Evolutionary conservation across 1,140 invertebrate species (phyloP).

Genomic region (Philopotamus ludificatus): DNA sequence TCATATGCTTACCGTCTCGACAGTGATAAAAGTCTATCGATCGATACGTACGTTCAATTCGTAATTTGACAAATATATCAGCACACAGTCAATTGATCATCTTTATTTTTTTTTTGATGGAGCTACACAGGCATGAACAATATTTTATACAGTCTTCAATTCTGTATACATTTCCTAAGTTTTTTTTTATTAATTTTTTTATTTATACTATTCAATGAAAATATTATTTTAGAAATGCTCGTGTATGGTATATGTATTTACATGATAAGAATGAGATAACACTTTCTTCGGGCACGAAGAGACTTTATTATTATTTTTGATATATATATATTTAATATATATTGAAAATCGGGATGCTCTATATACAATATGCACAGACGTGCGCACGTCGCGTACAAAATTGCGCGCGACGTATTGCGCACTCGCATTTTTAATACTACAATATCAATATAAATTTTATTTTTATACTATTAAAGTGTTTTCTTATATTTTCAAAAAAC

Average conservation of each 20-base stretch:
- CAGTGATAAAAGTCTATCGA: neutral
- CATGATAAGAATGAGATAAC: neutral
- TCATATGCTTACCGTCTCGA: neutral
- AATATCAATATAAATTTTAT: conserved; percentile 5
- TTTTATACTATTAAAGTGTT: conserved; percentile 18
- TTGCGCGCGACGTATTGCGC: neutral
- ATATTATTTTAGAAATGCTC: neutral
- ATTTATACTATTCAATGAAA: neutral
- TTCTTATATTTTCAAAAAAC: conserved; percentile 26
- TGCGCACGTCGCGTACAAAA: neutral
- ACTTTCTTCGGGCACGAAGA: neutral
- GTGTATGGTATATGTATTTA: neutral
- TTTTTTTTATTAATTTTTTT: neutral
- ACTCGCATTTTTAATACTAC: conserved; percentile 1
- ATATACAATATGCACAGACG: conserved; percentile 5
- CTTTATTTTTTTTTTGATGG: too few species aligned
- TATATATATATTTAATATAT: neutral
- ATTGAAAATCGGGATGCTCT: neutral
- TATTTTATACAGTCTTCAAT: conserved; percentile 22
- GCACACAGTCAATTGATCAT: too few species aligned
- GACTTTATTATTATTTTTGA: neutral
- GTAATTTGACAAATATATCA: too few species aligned
- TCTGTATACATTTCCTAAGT: conserved; percentile 19
- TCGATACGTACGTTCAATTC: too few species aligned
- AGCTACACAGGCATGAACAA: neutral